These are phyloP conservation scores for Parauchenoglanis punctatus DNA, from an alignment of 2,797 vertebrate genomes.

Conservation along the genomic window DNA sequence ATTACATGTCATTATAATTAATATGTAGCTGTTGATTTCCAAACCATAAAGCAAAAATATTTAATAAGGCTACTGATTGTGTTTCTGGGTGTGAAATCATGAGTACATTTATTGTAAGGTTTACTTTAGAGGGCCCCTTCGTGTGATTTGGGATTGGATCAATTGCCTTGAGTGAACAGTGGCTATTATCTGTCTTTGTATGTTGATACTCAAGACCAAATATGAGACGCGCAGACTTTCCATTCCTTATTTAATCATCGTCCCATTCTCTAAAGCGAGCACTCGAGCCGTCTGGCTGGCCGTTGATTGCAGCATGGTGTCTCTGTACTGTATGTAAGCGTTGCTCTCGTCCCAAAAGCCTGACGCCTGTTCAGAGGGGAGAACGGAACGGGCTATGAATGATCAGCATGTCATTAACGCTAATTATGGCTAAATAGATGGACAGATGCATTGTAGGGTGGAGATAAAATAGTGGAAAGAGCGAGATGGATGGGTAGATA, in stretches of 20 bases:
- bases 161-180: not conserved
- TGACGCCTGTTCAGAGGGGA: not conserved
- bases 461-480: not conserved
- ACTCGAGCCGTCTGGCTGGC: not conserved
- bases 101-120: not conserved
- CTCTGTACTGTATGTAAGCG: not conserved
- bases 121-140: not conserved
- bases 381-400: slow-evolving; percentile 12
- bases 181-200: not conserved
- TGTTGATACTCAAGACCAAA: not conserved
- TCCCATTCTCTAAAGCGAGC: not conserved
- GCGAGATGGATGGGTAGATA: not conserved
- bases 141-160: not conserved
- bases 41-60: not conserved
- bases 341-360: not conserved
- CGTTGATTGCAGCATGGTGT: slow-evolving; percentile 9
- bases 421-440: slow-evolving; percentile 28
- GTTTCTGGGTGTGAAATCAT: not conserved
- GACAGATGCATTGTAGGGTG: not conserved
- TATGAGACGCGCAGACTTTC: not conserved
- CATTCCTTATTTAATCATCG: not conserved
- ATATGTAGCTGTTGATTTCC: not conserved
- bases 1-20: not conserved
- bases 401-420: slow-evolving; percentile 10
- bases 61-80: not conserved